A percentile compares a stretch with the other conserved stretches of the same genome.
Conservation (phyloP, 2,113 vertebrate species). For the Cynopterus brachyotis region DNA sequence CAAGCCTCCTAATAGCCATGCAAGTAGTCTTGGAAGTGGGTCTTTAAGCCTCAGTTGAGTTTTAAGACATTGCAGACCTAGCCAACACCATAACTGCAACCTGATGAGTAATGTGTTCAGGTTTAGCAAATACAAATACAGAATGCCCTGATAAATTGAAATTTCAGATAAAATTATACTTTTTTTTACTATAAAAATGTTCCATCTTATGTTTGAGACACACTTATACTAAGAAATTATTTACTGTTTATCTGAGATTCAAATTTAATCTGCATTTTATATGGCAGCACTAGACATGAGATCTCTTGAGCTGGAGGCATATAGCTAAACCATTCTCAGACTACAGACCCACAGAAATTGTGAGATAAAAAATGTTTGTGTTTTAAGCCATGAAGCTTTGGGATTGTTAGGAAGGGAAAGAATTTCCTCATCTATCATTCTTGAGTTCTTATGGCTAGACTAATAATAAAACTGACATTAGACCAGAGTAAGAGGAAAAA, state of each 20-base stretch:
- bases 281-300: background rate
- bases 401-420: no score
- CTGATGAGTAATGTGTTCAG: background rate
- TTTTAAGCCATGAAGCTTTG: background rate
- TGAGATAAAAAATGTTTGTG: background rate
- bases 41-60: background rate
- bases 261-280: background rate
- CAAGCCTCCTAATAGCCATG: fast-evolving
- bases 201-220: background rate
- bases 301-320: background rate
- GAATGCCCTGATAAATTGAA: background rate
- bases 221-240: background rate
- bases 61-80: background rate
- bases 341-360: background rate
- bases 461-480: no score
- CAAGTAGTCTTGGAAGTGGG: background rate
- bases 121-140: background rate
- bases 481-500: no score
- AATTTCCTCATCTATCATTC: no score
- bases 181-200: background rate
- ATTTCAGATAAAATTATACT: background rate
- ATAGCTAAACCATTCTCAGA: background rate
- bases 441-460: no score
- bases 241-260: background rate
- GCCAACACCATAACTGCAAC: background rate